These are phyloP conservation scores for Corythornis vintsioides DNA, from an alignment of 2,113 vertebrate genomes.

Conservation along the genomic window DNA sequence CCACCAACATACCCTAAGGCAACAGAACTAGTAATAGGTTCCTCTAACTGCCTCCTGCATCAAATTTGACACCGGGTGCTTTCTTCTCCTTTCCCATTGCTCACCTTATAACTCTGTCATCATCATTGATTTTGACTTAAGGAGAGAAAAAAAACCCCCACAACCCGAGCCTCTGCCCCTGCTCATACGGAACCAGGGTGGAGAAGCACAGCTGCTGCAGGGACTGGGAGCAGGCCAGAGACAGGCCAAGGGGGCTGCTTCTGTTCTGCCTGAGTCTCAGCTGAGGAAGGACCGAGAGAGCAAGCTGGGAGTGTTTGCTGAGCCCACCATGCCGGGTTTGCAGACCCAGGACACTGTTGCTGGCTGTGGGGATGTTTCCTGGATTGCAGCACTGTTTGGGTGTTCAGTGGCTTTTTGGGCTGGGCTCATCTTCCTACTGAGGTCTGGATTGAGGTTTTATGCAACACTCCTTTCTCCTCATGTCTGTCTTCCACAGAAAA, in stretches of 20 bases:
- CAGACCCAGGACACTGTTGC: not conserved
- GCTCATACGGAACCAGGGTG: not conserved
- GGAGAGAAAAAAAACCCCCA: not conserved
- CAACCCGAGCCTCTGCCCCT: not conserved
- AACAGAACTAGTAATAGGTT: constrained; percentile 64
- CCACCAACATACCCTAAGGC: constrained; percentile 69
- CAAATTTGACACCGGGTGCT: constrained; percentile 64
- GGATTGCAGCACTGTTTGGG: not conserved
- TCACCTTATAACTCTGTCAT: constrained; percentile 67
- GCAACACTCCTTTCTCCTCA: not conserved
- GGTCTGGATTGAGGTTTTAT: not conserved
- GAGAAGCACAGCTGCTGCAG: not conserved
- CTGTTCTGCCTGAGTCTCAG: not conserved
- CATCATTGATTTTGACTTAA: constrained; percentile 74
- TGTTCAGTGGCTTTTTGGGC: not conserved
- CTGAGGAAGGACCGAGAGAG: not conserved
- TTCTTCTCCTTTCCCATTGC: constrained; percentile 66
- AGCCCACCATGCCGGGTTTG: not conserved
- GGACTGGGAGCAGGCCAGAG: not conserved
- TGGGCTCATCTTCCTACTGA: not conserved
- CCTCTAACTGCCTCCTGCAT: constrained; percentile 71
- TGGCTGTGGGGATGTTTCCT: not conserved
- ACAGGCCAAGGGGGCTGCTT: not conserved
- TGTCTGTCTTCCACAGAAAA: not conserved
- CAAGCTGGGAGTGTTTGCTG: rapidly evolving